Percentiles rank a stretch among this genome's conserved stretches.
Conservation (phyloP, 2,797 vertebrate genomes). For the Periophthalmus magnuspinnatus region DNA sequence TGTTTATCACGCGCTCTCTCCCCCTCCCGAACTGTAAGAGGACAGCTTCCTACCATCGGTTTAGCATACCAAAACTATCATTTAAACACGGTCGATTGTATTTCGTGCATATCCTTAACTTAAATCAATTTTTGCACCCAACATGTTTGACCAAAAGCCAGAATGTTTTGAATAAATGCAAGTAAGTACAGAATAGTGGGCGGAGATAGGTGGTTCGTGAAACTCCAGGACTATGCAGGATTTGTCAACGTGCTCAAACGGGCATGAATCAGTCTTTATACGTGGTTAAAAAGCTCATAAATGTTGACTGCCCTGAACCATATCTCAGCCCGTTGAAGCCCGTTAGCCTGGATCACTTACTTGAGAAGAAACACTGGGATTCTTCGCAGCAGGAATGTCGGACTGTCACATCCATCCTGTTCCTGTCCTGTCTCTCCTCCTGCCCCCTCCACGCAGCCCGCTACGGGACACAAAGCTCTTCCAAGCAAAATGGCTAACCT, state of each 20-base stretch:
- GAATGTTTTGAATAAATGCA: too few relatives aligned
- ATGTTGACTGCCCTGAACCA: constrained; percentile 40
- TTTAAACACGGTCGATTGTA: constrained; percentile 47
- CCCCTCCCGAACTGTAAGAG: constrained; percentile 5
- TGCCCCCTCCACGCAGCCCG: constrained; percentile 35
- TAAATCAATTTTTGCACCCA: not conserved
- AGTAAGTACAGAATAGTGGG: too few relatives aligned
- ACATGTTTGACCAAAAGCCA: too few relatives aligned
- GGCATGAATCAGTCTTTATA: too few relatives aligned
- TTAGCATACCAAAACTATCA: constrained; percentile 13
- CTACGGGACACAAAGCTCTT: constrained; percentile 59
- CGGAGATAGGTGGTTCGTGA: too few relatives aligned
- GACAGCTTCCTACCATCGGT: constrained; percentile 26
- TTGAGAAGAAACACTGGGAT: constrained; percentile 54
- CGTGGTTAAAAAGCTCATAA: constrained; percentile 14
- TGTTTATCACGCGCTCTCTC: constrained; percentile 27
- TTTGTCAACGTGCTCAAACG: too few relatives aligned
- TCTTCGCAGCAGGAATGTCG: constrained; percentile 53
- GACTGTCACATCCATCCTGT: constrained; percentile 51
- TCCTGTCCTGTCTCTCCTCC: constrained; percentile 46
- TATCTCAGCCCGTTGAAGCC: constrained; percentile 15
- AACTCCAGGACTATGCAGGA: too few relatives aligned
- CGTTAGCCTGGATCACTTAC: constrained; percentile 57
- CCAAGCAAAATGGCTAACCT: constrained; percentile 67
- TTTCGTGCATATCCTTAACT: constrained; percentile 15